Evolutionary conservation across 64 coral and sea anemone genomes (phyloP), one percentile per base, ranked within the genome.

Genomic region (Montipora efflorescens): DNA sequence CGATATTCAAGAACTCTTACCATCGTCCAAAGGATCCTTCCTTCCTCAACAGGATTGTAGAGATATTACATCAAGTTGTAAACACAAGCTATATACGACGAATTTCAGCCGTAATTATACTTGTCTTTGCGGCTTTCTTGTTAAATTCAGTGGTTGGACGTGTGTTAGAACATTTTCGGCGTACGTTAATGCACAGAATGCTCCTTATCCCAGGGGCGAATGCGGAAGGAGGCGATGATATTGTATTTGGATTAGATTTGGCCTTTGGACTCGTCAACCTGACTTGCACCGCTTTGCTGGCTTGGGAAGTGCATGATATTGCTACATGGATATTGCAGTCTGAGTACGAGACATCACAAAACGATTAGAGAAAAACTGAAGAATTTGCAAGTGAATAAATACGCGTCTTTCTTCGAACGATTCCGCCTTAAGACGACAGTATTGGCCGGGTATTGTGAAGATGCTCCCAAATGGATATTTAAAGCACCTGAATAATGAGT

Each of bases 221-320:
- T 28, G 84, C 59, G 11, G 79, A 94, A 25, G 79, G 75, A 53
- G 66, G 76, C 10, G 79, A 95, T 20, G 80, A 44, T 20, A 77
- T 52, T 18, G 76, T 28, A 12, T 95, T 95, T 95, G 93, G 79
- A 8, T 58, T 95, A 46, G 80, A 95, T 44, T 90, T 90, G 11
- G 88, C 93, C 13, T 90, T 95, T 84, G 93, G 90, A 75, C 77
- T 95, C 16, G 88, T 55, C 0, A 95, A 95, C 74, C 57, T 95
- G 20, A 95, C 93, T 14, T 90, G 79, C 64, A 95, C 93, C 44
- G 93, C 93, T 3, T 69, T 95, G 23, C 73, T 95, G 47, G 88
- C 90, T 25, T 95, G 93, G 93, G 80, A 90, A 85, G 71, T 90
- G 3, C 79, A 95, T 83, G 48, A 95, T 57, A 25, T 95, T 4